These are phyloP conservation scores for Trachelus stipa DNA, from an alignment of 2,888 invertebrate genomes.

Conservation along the genomic window DNA sequence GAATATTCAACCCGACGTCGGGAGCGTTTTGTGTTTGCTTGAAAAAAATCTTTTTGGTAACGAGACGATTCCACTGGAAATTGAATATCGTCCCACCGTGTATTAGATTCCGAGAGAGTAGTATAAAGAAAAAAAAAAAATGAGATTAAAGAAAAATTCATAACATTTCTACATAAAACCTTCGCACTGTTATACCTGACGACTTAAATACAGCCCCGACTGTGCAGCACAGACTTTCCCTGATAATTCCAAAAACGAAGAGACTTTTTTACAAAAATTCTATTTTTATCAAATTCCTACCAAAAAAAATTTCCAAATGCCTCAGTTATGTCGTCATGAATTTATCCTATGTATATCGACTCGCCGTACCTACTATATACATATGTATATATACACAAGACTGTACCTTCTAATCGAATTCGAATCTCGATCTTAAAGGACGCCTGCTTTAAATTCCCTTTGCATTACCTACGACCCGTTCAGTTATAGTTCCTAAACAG, in stretches of 20 bases:
- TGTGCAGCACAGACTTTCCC: too few species aligned
- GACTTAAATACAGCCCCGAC: neutral
- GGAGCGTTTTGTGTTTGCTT: neutral
- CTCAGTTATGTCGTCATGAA: too few species aligned
- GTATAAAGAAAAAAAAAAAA: neutral
- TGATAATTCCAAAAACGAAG: too few species aligned
- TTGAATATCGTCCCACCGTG: conserved; percentile 17
- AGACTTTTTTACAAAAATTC: too few species aligned
- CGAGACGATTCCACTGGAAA: conserved; percentile 24
- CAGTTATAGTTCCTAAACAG: neutral
- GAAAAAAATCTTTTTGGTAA: conserved; percentile 19
- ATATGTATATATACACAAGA: too few species aligned
- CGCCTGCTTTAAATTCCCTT: neutral
- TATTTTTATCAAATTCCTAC: too few species aligned
- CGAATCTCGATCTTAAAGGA: neutral
- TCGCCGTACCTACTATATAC: too few species aligned
- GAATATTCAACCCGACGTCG: conserved; percentile 42
- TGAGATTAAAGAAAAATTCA: neutral
- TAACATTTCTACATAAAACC: neutral
- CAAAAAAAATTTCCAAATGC: too few species aligned
- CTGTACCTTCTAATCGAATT: too few species aligned
- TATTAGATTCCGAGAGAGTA: neutral
- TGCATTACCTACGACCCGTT: neutral
- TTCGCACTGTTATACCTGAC: neutral
- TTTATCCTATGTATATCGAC: too few species aligned